A percentile compares a stretch with the other conserved stretches of the same genome.
Evolutionary conservation across 1,140 invertebrate species (phyloP).

Genomic region (Popillia japonica): DNA sequence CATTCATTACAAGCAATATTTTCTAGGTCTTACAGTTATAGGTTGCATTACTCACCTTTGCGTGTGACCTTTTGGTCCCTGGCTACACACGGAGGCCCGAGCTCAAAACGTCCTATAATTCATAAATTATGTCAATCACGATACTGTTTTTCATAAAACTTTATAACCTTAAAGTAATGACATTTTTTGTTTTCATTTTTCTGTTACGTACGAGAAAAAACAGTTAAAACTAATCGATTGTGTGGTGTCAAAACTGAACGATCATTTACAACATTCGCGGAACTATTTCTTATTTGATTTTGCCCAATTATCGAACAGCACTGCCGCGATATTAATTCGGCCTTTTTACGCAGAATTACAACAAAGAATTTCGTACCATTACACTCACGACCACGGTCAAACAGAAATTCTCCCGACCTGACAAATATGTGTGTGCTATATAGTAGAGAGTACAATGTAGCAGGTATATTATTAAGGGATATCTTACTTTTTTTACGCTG

Average conservation of each 20-base stretch:
- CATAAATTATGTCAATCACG: slow-evolving; percentile 35
- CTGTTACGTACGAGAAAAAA: not conserved
- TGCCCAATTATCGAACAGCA: too few relatives aligned
- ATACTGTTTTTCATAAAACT: slow-evolving; percentile 5
- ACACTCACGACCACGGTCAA: slow-evolving; percentile 4
- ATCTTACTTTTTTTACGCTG: slow-evolving; percentile 35
- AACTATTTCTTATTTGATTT: too few relatives aligned
- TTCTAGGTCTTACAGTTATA: slow-evolving; percentile 37
- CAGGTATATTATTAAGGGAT: not conserved
- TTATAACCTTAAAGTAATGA: too few relatives aligned
- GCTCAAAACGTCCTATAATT: slow-evolving; percentile 38
- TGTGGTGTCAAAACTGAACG: not conserved
- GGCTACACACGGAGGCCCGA: slow-evolving; percentile 18
- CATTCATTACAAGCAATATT: slow-evolving; percentile 26
- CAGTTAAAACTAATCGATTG: slow-evolving; percentile 36
- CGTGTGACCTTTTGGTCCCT: slow-evolving; percentile 40
- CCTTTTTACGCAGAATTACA: slow-evolving; percentile 21
- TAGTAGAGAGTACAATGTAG: not conserved
- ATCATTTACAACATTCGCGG: slow-evolving; percentile 15
- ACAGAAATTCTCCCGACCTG: not conserved
- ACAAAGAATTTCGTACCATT: slow-evolving; percentile 28
- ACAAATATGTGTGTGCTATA: slow-evolving; percentile 1
- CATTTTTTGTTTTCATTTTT: slow-evolving; percentile 18
- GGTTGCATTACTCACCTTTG: slow-evolving; percentile 38
- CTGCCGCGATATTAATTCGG: slow-evolving; percentile 5